Base-by-base conservation (phyloP, 2,113 vertebrate genomes). In the Hemiprocne comata region DNA sequence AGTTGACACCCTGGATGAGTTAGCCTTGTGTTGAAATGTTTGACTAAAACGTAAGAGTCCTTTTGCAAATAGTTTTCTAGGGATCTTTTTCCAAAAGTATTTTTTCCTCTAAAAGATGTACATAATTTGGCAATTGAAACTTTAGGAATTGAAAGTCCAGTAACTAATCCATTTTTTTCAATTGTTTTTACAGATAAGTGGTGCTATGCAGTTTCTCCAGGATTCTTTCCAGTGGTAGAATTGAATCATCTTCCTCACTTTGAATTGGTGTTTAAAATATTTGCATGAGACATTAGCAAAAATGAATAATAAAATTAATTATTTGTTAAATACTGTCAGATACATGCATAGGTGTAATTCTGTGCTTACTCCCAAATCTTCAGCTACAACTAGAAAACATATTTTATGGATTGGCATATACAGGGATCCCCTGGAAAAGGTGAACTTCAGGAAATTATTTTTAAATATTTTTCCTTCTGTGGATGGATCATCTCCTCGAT, bases 281-380 rank as follows among this genome's bases (percentile, higher is more conserved):
- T 3, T 33, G 18, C 4, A 26, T 42, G 51, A 85, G 69, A 64
- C 36, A 6, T 31, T 31, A 74, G 44, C 78, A 95, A 93, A 94
- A 89, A 98, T 98, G 98, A 97, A 65, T 86, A 97, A 93, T 25
- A 97, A 96, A 94, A 48, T 97, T 36, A 74, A 51, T 81, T 96
- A 78, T 31, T 93, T 97, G 71, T 40, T 98, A 36, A 90, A 76
- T 81, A 96, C 91, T 34, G n/a, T 96, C 40, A 90, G 93, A 38
- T 82, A 66, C 7, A 18, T 97, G 26, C 90, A 48, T 24, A 67
- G 87, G 31, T 96, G 61, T 21, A 40, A 16, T 66, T 83, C 69
- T 50, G 13, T 93, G 51, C 40, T 85, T 19, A 4, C 69, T 87
- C 42, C 54, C 81, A 88, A 78, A 61, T 88, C 71, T 48, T 84